Conservation (phyloP, 1,140 invertebrate species). For the Drosophila truncata region DNA sequence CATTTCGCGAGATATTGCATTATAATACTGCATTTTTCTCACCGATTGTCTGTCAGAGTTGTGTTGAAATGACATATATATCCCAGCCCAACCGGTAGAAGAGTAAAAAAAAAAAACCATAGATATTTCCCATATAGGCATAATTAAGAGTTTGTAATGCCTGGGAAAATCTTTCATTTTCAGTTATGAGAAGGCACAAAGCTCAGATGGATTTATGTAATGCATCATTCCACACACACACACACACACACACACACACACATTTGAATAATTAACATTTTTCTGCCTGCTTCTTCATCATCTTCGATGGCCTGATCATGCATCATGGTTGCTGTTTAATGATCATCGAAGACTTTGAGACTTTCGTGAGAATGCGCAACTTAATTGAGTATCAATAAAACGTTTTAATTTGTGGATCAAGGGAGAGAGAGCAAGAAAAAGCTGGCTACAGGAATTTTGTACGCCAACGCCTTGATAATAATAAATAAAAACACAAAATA, state of each 20-base stretch:
- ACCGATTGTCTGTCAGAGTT: constrained; percentile 10
- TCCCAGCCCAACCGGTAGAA: neutral
- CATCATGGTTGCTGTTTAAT: constrained; percentile 9
- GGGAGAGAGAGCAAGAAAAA: constrained; percentile 11
- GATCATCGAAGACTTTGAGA: constrained; percentile 10
- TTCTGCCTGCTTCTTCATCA: neutral
- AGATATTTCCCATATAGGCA: constrained; percentile 38
- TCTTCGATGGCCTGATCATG: constrained; percentile 2
- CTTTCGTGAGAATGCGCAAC: constrained; percentile 76
- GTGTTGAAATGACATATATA: constrained; percentile 31
- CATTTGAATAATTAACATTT: constrained; percentile 56
- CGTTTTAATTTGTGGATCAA: constrained; percentile 76
- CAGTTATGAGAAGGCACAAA: constrained; percentile 68
- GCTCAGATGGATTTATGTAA: constrained; percentile 68
- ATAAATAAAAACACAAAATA: constrained; percentile 41
- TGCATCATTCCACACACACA: constrained; percentile 41
- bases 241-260: neutral
- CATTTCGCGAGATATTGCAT: constrained; percentile 3
- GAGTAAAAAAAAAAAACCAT: constrained; percentile 15
- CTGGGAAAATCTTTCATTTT: constrained; percentile 43
- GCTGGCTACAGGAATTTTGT: constrained; percentile 73
- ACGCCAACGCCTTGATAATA: constrained; percentile 70
- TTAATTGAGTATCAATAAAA: constrained; percentile 84
- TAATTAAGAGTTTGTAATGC: constrained; percentile 44
- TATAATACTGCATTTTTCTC: constrained; percentile 4